Conservation (phyloP, 2,113 vertebrate genomes). For the Aythya baeri region DNA sequence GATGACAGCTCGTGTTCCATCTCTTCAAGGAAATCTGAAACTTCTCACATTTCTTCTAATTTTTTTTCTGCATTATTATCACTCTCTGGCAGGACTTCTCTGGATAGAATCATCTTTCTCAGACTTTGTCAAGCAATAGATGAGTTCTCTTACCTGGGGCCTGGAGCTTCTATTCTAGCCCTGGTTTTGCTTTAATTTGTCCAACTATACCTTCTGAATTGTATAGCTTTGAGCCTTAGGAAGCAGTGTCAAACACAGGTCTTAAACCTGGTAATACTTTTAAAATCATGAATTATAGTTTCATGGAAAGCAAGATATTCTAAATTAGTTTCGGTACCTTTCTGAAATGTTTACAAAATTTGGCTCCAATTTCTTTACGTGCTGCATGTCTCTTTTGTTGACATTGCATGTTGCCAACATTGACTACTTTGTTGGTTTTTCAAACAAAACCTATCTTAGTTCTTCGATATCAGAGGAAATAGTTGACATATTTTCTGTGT, state of each 20-base stretch:
- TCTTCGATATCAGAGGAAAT: not conserved
- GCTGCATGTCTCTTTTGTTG: not conserved
- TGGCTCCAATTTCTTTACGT: not conserved
- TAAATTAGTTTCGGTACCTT: not conserved
- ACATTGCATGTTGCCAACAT: not conserved
- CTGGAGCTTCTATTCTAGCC: not conserved
- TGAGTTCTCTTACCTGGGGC: not conserved
- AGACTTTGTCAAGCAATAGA: not conserved
- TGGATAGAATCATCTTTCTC: not conserved
- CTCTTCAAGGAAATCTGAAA: not conserved
- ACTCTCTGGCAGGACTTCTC: not conserved
- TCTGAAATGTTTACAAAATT: not conserved
- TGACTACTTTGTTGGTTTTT: not conserved
- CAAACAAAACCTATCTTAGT: not conserved
- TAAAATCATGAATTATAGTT: not conserved
- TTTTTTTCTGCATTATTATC: not conserved
- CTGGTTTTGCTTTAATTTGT: not conserved
- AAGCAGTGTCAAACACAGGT: not conserved
- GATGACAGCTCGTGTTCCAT: not conserved
- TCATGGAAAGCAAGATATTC: not conserved
- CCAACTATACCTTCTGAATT: not conserved
- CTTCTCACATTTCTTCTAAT: not conserved
- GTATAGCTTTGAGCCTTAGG: not conserved
- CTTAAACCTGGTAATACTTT: not conserved
- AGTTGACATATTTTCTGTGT: not conserved